These are phyloP conservation scores for Hecatera dysodea DNA, from an alignment of 2,888 invertebrate species.

Conservation along the genomic window DNA sequence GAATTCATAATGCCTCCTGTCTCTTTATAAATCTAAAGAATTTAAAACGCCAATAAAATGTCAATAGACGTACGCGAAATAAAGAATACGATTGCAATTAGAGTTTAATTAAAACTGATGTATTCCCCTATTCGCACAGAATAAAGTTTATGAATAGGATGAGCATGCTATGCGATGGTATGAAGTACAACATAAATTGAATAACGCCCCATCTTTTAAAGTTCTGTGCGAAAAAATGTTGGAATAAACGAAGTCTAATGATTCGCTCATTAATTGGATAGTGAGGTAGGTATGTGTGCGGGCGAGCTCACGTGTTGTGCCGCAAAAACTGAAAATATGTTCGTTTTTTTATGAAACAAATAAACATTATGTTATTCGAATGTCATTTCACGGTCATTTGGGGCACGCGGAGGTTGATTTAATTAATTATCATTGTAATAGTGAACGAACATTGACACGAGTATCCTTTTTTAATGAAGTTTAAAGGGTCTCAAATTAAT, in stretches of 20 bases:
- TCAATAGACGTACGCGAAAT: constrained; percentile 62
- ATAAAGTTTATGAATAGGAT: constrained; percentile 67
- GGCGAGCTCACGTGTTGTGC: constrained; percentile 66
- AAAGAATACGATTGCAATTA: constrained; percentile 70
- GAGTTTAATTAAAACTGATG: constrained; percentile 73
- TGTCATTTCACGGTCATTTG: constrained; percentile 85
- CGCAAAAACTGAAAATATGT: constrained; percentile 70
- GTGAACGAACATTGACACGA: constrained; percentile 33
- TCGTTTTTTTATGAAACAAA: constrained; percentile 55
- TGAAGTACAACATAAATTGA: constrained; percentile 66
- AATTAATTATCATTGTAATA: constrained; percentile 63
- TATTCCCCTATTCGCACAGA: constrained; percentile 70
- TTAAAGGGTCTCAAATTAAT: constrained; percentile 46
- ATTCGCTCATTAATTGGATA: constrained; percentile 65
- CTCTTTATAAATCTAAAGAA: constrained; percentile 35
- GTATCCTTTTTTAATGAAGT: constrained; percentile 49
- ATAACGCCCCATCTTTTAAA: constrained; percentile 70
- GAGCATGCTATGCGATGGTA: constrained; percentile 66
- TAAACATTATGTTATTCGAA: constrained; percentile 68
- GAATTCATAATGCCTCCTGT: constrained; percentile 59
- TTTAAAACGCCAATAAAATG: constrained; percentile 57
- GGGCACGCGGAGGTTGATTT: constrained; percentile 66
- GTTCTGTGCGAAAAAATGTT: constrained; percentile 69
- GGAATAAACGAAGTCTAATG: constrained; percentile 69
- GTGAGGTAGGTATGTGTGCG: constrained; percentile 65